Percentiles rank a stretch among this genome's conserved stretches.
Conservation (phyloP, 2,888 invertebrate genomes). For the Diadromus collaris region DNA sequence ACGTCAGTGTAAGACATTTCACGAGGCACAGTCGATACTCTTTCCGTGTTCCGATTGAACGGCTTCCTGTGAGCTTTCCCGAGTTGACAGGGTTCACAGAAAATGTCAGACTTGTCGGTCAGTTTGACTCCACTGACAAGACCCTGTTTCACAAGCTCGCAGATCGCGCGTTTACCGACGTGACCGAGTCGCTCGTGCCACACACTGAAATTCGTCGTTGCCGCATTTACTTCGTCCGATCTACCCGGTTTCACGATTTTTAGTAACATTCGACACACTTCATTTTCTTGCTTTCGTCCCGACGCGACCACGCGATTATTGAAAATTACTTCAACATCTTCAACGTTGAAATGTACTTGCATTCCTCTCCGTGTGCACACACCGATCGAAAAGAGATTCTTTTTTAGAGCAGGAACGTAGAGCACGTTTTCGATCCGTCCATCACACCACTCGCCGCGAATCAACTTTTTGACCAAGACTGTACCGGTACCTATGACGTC, state of each 20-base stretch:
- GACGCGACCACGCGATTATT: conserved; percentile 16
- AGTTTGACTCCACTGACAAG: background rate
- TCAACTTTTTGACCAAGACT: background rate
- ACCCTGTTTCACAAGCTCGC: background rate
- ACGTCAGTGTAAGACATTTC: too few relatives aligned
- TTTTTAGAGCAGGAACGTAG: conserved; percentile 56
- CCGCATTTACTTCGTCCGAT: background rate
- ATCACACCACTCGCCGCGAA: background rate
- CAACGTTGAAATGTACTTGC: conserved; percentile 27
- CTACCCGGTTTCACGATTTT: background rate
- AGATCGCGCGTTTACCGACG: background rate
- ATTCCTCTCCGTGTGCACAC: conserved; percentile 38
- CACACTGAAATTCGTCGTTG: background rate
- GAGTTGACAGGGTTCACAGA: background rate
- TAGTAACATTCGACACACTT: conserved; percentile 44
- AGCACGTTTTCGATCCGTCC: conserved; percentile 55
- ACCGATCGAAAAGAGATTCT: conserved; percentile 60
- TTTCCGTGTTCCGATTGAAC: too few relatives aligned
- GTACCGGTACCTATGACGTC: background rate
- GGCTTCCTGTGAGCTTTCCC: background rate
- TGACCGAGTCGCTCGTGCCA: background rate
- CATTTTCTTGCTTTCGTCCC: conserved; percentile 39
- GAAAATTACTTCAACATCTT: conserved; percentile 3
- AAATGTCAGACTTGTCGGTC: background rate
- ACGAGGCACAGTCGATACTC: background rate